These are phyloP conservation scores for Trematomus loennbergii DNA, from an alignment of 2,113 vertebrate species.

Conservation along the genomic window DNA sequence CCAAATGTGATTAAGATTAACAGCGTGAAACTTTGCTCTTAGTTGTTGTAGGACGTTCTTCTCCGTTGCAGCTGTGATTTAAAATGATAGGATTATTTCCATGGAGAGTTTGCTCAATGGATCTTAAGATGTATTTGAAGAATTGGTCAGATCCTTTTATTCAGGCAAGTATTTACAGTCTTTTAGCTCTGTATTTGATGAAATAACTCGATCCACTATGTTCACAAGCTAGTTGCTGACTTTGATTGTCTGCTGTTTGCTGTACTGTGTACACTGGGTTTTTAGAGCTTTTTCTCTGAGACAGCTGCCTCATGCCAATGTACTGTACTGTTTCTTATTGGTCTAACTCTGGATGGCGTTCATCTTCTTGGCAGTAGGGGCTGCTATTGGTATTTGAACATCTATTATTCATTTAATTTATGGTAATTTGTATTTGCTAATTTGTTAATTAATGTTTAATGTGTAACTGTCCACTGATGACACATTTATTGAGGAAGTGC, in stretches of 20 bases:
- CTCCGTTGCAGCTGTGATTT: neutral
- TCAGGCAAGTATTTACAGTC: neutral
- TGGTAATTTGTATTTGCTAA: too few species aligned
- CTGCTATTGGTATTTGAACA: too few species aligned
- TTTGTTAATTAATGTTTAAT: too few species aligned
- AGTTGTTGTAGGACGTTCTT: neutral
- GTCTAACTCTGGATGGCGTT: too few species aligned
- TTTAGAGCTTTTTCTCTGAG: neutral
- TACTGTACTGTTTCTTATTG: too few species aligned
- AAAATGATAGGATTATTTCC: neutral
- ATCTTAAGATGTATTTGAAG: neutral
- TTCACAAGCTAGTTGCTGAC: neutral
- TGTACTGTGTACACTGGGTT: neutral
- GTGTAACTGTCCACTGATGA: neutral
- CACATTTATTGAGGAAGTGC: neutral
- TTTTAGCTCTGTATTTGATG: neutral
- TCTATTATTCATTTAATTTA: neutral
- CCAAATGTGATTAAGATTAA: conserved; percentile 2
- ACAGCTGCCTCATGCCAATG: neutral
- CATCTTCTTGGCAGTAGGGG: too few species aligned
- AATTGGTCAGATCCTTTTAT: neutral
- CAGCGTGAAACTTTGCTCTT: neutral
- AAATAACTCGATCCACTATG: neutral
- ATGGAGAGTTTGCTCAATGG: neutral
- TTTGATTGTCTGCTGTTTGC: neutral